Conservation (phyloP, 2,888 invertebrate genomes). For the Gymnocheta viridis region DNA sequence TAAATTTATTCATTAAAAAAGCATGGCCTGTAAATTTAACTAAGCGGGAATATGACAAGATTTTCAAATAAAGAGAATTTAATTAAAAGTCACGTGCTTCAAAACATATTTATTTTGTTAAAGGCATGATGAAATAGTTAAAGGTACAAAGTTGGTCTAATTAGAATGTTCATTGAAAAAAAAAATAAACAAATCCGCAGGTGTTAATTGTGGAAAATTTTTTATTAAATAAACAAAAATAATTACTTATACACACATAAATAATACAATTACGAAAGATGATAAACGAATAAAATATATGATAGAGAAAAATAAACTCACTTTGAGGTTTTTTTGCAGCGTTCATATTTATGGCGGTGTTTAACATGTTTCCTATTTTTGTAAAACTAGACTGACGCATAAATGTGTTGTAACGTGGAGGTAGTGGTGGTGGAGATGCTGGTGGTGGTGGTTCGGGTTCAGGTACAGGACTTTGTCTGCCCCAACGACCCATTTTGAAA, state of each 20-base stretch:
- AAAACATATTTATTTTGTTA: background rate
- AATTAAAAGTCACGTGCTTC: slow-evolving; percentile 5
- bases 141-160: slow-evolving; percentile 5
- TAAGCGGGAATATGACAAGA: background rate
- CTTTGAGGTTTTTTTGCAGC: slow-evolving; percentile 78
- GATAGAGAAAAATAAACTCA: slow-evolving; percentile 72
- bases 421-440: slow-evolving; percentile 78
- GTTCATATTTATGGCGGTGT: slow-evolving; percentile 84
- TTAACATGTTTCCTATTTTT: slow-evolving; percentile 85
- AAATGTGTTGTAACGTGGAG: slow-evolving; percentile 79
- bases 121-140: no score
- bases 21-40: no score
- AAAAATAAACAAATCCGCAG: slow-evolving; percentile 25
- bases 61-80: background rate
- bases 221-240: slow-evolving; percentile 45
- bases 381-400: slow-evolving; percentile 86
- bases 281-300: background rate
- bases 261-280: background rate
- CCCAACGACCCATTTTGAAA: slow-evolving; percentile 80
- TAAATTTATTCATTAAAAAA: background rate
- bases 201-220: slow-evolving; percentile 28
- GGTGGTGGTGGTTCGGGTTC: slow-evolving; percentile 77
- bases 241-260: slow-evolving; percentile 9
- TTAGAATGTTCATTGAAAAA: slow-evolving; percentile 19
- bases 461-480: slow-evolving; percentile 79